phyloP scores from a whole-genome alignment of 2,113 vertebrate species.

The Oncorhynchus keta region DNA sequence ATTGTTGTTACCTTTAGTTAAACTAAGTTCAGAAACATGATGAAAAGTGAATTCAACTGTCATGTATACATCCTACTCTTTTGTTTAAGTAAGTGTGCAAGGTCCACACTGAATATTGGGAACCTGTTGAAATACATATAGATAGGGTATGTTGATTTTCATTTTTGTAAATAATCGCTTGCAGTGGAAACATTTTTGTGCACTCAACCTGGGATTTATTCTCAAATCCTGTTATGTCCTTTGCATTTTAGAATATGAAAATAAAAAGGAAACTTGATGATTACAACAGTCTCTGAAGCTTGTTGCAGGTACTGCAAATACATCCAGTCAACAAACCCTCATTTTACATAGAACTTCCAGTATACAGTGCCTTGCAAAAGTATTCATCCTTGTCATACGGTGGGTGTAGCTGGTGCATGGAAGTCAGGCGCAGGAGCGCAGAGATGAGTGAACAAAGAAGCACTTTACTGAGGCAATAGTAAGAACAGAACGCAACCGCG shows the following conservation, averaged over 20 bases:
- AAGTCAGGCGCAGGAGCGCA: too few relatives aligned
- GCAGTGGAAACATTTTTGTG: conserved; percentile 80
- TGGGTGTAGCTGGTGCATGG: too few relatives aligned
- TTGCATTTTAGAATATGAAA: conserved; percentile 79
- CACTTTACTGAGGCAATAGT: too few relatives aligned
- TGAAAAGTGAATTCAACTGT: neutral
- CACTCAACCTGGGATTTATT: conserved; percentile 81
- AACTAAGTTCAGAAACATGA: neutral
- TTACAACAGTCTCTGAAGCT: conserved; percentile 25
- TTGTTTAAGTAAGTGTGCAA: neutral
- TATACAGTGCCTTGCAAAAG: too few relatives aligned
- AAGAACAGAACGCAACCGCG: too few relatives aligned
- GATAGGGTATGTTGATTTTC: conserved; percentile 61
- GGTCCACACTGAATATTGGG: conserved; percentile 23
- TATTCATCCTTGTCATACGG: too few relatives aligned
- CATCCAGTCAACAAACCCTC: too few relatives aligned
- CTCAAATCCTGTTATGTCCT: conserved; percentile 83
- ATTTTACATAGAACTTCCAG: too few relatives aligned
- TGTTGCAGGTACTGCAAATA: neutral
- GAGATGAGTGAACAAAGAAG: too few relatives aligned
- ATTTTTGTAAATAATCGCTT: conserved; percentile 77
- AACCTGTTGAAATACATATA: conserved; percentile 64
- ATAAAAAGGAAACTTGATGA: conserved; percentile 75
- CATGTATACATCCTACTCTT: neutral
- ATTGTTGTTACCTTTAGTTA: conserved; percentile 40